Percentiles rank a stretch among this genome's conserved stretches.
Conservation (phyloP, 2,113 vertebrate species). For the Ibidorhyncha struthersii region DNA sequence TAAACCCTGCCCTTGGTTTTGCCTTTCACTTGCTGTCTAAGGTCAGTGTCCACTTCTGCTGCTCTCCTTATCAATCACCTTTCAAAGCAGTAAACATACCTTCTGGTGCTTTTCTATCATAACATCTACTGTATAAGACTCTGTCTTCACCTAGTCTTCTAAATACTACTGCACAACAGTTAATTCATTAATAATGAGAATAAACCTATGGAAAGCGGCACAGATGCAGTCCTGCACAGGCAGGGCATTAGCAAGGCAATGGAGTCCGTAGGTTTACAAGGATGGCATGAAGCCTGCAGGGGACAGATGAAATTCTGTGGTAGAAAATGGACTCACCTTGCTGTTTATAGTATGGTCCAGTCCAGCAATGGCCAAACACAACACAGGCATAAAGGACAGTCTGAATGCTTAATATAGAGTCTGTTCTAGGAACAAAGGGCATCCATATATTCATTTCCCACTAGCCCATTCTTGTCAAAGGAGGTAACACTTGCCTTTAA, state of each 20-base stretch:
- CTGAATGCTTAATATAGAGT: background rate
- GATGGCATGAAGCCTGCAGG: background rate
- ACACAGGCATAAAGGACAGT: background rate
- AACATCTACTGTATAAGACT: rapidly evolving
- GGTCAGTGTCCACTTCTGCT: rapidly evolving
- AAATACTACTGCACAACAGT: background rate
- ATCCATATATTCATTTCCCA: background rate
- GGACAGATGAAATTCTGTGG: background rate
- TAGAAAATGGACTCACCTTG: background rate
- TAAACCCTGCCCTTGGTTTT: background rate
- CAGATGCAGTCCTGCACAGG: background rate
- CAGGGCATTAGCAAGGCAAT: background rate
- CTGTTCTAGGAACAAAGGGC: background rate
- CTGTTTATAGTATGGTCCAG: background rate
- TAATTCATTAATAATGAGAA: background rate
- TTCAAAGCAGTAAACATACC: background rate
- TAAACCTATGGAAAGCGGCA: background rate
- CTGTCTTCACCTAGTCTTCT: background rate
- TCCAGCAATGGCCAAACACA: background rate
- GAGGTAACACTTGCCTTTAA: slow-evolving; percentile 26
- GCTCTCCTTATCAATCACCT: background rate
- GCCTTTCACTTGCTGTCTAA: background rate
- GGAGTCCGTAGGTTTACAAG: background rate
- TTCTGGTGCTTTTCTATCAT: background rate
- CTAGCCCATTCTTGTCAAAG: slow-evolving; percentile 31